Evolutionary conservation across 1,140 invertebrate genomes (phyloP).

Genomic region (Parasteatoda tepidariorum): DNA sequence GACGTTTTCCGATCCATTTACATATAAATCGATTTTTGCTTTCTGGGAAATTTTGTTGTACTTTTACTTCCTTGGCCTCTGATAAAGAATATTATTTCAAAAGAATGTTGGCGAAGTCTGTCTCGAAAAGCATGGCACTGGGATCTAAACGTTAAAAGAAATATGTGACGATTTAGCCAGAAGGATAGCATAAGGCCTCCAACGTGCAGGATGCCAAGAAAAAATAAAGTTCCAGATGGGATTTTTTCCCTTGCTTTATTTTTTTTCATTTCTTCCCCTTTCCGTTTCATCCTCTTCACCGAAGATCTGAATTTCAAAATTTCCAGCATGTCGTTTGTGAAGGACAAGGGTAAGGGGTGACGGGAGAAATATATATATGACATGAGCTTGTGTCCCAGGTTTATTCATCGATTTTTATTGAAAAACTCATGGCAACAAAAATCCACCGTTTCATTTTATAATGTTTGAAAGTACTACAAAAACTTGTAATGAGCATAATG

Average conservation of each 20-base stretch:
- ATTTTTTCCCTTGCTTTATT: conserved; percentile 10
- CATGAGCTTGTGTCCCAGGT: conserved; percentile 53
- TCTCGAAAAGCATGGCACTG: conserved; percentile 24
- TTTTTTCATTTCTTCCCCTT: conserved; percentile 21
- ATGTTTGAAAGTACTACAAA: too few species aligned
- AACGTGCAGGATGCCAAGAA: conserved; percentile 15
- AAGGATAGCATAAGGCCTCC: conserved; percentile 19
- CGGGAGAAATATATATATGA: conserved; percentile 57
- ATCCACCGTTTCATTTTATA: too few species aligned
- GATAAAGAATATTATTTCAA: conserved; percentile 58
- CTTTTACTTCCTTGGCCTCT: conserved; percentile 15
- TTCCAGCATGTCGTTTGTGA: conserved; percentile 44
- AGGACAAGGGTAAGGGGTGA: background rate
- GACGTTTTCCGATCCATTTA: conserved; percentile 57
- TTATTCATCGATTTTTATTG: conserved; percentile 55
- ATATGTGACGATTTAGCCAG: conserved; percentile 59
- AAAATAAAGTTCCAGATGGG: conserved; percentile 58
- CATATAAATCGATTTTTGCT: conserved; percentile 57
- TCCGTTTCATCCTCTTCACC: conserved; percentile 18
- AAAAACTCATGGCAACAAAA: too few species aligned
- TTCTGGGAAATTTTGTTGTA: conserved; percentile 24
- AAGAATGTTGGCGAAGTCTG: conserved; percentile 31
- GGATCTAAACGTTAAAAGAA: conserved; percentile 53
- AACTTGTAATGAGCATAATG: too few species aligned
- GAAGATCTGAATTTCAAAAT: conserved; percentile 58